Evolutionary conservation across 2,797 vertebrate genomes (phyloP).

Genomic region (Halcyon smyrnensis): DNA sequence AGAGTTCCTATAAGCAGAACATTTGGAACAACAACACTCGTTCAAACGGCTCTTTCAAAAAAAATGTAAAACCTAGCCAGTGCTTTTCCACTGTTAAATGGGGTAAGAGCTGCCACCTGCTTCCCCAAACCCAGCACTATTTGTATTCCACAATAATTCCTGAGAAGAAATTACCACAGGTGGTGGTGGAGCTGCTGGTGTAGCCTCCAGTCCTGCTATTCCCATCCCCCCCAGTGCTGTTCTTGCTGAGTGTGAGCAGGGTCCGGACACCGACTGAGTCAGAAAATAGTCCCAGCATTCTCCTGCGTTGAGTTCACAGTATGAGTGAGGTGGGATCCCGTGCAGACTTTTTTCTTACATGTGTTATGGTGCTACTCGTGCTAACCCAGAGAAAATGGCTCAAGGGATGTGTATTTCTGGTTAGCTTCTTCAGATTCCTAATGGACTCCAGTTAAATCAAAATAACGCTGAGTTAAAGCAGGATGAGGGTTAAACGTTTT

Average conservation of each 20-base stretch:
- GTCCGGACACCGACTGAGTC: neutral
- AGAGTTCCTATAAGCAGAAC: neutral
- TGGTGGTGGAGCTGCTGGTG: neutral
- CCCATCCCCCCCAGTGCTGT: accelerated
- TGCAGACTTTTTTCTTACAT: neutral
- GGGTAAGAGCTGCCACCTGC: neutral
- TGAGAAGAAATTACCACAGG: neutral
- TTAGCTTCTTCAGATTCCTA: neutral
- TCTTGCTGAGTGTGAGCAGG: neutral
- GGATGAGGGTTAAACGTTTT: neutral
- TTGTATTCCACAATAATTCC: neutral
- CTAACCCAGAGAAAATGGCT: neutral
- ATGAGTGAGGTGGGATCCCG: neutral
- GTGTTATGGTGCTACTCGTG: neutral
- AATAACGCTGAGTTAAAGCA: neutral
- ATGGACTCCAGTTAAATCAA: neutral
- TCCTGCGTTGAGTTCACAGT: neutral
- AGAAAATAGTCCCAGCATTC: neutral
- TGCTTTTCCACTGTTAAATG: neutral
- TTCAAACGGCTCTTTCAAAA: neutral
- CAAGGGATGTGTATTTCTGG: neutral
- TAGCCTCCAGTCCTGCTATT: neutral
- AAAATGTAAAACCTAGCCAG: neutral
- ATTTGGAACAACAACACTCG: neutral
- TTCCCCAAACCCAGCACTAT: neutral